Percentiles rank a stretch among this genome's conserved stretches.
phyloP scores from a whole-genome alignment of 2,113 vertebrate species.

The Malurus elegans region DNA sequence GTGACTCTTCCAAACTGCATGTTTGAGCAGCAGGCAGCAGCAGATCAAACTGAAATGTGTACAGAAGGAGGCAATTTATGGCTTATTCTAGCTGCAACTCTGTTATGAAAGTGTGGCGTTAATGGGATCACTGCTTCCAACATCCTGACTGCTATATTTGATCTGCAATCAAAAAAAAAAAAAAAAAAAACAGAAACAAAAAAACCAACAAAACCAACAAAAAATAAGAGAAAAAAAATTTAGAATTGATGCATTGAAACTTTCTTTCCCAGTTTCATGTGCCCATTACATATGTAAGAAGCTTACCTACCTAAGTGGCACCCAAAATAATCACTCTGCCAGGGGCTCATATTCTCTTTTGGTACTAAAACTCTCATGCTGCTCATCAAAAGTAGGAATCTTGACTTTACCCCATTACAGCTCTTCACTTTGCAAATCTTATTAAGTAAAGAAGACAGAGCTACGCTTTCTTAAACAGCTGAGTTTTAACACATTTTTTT shows the following conservation, averaged over 20 bases:
- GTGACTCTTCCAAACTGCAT: background rate
- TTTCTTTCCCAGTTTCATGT: background rate
- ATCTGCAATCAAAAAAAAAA: background rate
- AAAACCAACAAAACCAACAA: too few species aligned
- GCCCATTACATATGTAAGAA: background rate
- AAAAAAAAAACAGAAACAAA: too few species aligned
- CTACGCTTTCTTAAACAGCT: background rate
- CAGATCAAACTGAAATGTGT: background rate
- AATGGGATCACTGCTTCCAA: background rate
- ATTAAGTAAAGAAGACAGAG: background rate
- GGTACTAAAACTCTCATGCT: background rate
- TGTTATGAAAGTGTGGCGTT: background rate
- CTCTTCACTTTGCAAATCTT: background rate
- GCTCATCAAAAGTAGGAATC: background rate
- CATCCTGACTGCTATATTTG: background rate
- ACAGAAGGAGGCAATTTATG: background rate
- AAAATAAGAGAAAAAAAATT: background rate
- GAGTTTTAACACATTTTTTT: background rate
- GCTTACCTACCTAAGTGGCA: background rate
- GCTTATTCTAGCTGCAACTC: background rate
- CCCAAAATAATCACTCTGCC: background rate
- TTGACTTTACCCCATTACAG: background rate
- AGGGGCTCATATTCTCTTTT: background rate
- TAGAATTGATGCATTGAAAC: background rate
- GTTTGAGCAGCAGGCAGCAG: background rate